phyloP scores from a whole-genome alignment of 2,888 invertebrate genomes.

The Acronicta aceris region DNA sequence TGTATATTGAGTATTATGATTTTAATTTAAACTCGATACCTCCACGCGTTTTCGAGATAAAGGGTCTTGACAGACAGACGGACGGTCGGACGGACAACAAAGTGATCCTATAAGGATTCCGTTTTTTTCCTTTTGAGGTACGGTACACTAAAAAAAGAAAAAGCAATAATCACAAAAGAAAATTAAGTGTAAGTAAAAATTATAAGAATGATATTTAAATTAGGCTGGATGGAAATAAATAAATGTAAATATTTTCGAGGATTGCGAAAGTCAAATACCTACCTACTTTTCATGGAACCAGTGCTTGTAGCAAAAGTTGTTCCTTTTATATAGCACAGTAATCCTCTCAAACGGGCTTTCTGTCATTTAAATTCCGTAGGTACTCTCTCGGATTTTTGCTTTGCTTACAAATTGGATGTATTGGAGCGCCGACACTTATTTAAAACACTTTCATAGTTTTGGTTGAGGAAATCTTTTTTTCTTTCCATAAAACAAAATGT shows the following conservation, averaged over 20 bases:
- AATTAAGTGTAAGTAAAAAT: too few relatives aligned
- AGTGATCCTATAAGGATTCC: too few relatives aligned
- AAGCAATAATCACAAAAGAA: too few relatives aligned
- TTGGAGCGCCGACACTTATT: conserved; percentile 42
- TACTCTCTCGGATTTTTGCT: conserved; percentile 43
- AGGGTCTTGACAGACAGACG: too few relatives aligned
- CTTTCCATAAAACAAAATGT: too few relatives aligned
- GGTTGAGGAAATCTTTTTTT: too few relatives aligned
- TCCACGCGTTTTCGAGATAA: too few relatives aligned
- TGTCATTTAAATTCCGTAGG: conserved; percentile 55
- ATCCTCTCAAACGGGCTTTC: conserved; percentile 44
- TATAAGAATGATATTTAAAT: conserved; percentile 10
- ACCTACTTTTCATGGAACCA: conserved; percentile 24
- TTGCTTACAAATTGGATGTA: conserved; percentile 53
- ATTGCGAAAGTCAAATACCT: conserved; percentile 40
- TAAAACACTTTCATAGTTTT: neutral
- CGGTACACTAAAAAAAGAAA: too few relatives aligned
- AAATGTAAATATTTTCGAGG: conserved; percentile 51
- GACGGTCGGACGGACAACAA: too few relatives aligned
- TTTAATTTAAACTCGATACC: too few relatives aligned
- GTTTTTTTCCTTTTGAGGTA: too few relatives aligned
- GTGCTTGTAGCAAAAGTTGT: conserved; percentile 40
- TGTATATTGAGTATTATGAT: too few relatives aligned
- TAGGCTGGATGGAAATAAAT: conserved; percentile 17
- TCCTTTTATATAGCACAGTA: conserved; percentile 54